Percentiles rank a stretch among this genome's conserved stretches.
Conservation (phyloP, 2,888 invertebrate genomes). For the Furcula furcula region DNA sequence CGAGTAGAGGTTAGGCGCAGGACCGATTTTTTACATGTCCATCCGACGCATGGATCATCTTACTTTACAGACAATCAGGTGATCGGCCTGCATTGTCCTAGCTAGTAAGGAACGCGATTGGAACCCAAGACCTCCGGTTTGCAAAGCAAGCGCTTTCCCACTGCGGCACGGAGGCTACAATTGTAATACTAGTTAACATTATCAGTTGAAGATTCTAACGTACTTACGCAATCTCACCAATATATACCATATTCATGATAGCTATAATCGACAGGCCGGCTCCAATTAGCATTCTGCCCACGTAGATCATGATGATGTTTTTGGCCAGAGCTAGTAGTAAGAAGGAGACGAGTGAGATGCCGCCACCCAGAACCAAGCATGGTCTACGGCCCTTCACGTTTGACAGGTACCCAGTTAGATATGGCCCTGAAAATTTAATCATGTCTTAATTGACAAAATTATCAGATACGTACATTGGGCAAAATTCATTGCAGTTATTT, state of each 20-base stretch:
- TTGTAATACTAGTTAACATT: too few species aligned
- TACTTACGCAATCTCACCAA: constrained; percentile 15
- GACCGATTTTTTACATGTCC: too few species aligned
- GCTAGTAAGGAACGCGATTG: too few species aligned
- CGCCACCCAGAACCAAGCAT: constrained; percentile 8
- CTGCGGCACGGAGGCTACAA: too few species aligned
- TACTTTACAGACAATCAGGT: too few species aligned
- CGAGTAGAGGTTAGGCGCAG: too few species aligned
- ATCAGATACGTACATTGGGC: neutral
- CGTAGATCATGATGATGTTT: constrained; percentile 5
- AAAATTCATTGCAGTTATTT: neutral
- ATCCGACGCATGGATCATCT: too few species aligned
- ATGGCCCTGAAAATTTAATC: constrained; percentile 10
- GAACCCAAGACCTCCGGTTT: too few species aligned
- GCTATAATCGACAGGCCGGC: neutral
- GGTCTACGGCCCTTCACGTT: constrained; percentile 15
- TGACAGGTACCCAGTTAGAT: constrained; percentile 5
- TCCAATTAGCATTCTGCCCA: constrained; percentile 6
- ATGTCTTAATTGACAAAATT: too few species aligned
- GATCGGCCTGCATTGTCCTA: too few species aligned
- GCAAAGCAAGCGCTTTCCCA: too few species aligned
- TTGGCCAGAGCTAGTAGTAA: constrained; percentile 1
- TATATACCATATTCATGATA: constrained; percentile 7
- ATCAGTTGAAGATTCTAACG: too few species aligned
- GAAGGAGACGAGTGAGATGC: constrained; percentile 1